Conservation (phyloP, 2,113 vertebrate species). For the Oreotrochilus melanogaster region DNA sequence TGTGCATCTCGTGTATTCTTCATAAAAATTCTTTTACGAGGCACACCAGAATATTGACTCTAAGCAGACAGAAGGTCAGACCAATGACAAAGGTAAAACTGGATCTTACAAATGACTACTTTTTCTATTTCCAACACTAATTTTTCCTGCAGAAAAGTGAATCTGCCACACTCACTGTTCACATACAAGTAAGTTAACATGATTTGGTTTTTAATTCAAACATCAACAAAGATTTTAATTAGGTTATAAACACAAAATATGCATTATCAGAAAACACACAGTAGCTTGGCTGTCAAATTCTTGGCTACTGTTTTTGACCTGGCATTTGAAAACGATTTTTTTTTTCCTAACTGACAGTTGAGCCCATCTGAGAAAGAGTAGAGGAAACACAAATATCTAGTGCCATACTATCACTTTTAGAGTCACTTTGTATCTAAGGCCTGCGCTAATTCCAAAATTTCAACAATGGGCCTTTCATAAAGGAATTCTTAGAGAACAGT, state of each 20-base stretch:
- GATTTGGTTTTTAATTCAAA: background rate
- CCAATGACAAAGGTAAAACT: constrained; percentile 16
- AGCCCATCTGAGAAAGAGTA: background rate
- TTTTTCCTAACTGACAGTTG: background rate
- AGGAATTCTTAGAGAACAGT: background rate
- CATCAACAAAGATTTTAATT: background rate
- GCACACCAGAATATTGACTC: background rate
- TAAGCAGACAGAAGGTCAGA: background rate
- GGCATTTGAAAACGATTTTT: background rate
- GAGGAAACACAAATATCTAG: background rate
- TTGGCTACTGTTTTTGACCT: background rate
- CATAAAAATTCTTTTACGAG: constrained; percentile 2
- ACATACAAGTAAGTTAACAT: background rate
- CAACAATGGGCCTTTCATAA: constrained; percentile 20
- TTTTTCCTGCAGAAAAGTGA: background rate
- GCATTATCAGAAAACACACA: background rate
- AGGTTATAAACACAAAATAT: background rate
- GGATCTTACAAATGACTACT: background rate
- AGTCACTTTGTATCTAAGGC: background rate
- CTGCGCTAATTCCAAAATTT: background rate
- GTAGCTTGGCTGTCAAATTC: background rate
- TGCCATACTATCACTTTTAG: background rate
- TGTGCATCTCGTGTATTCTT: background rate
- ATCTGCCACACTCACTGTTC: background rate
- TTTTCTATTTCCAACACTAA: background rate